Conservation (phyloP, 2,888 invertebrate genomes). For the Laothoe populi region DNA sequence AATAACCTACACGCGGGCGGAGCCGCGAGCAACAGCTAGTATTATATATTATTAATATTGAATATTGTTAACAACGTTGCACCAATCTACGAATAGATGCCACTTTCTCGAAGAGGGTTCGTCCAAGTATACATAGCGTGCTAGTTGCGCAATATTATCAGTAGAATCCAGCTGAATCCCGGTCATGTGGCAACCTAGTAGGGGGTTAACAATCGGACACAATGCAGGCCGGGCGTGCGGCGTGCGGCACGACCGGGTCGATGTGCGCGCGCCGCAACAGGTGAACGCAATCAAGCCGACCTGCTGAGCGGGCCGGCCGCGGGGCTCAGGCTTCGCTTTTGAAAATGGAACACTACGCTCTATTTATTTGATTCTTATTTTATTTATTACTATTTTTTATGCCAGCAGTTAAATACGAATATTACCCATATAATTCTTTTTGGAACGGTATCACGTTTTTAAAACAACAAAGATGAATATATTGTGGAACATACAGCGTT, state of each 20-base stretch:
- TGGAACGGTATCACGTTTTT: background rate
- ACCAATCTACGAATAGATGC: too few relatives aligned
- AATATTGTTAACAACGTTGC: too few relatives aligned
- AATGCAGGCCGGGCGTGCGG: constrained; percentile 49
- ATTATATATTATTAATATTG: background rate
- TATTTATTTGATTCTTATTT: background rate
- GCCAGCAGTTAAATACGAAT: background rate
- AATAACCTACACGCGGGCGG: too few relatives aligned
- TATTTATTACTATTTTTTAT: background rate
- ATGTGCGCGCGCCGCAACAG: constrained; percentile 84
- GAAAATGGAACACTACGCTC: constrained; percentile 15
- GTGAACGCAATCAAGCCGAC: constrained; percentile 50
- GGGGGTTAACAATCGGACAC: constrained; percentile 57
- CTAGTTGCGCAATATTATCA: background rate
- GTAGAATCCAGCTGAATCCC: constrained; percentile 12
- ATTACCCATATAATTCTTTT: background rate
- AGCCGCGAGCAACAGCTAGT: too few relatives aligned
- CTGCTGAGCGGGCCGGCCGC: constrained; percentile 25
- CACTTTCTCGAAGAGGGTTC: background rate
- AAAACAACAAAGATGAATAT: too few relatives aligned
- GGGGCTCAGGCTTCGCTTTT: constrained; percentile 12
- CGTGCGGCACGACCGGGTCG: constrained; percentile 58
- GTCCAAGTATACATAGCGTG: background rate
- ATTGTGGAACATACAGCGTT: too few relatives aligned
- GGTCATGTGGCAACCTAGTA: constrained; percentile 52